A percentile compares a stretch with the other conserved stretches of the same genome.
These are phyloP conservation scores for Cryptoprocta ferox DNA, from an alignment of 2,797 vertebrate species.

Conservation along the genomic window DNA sequence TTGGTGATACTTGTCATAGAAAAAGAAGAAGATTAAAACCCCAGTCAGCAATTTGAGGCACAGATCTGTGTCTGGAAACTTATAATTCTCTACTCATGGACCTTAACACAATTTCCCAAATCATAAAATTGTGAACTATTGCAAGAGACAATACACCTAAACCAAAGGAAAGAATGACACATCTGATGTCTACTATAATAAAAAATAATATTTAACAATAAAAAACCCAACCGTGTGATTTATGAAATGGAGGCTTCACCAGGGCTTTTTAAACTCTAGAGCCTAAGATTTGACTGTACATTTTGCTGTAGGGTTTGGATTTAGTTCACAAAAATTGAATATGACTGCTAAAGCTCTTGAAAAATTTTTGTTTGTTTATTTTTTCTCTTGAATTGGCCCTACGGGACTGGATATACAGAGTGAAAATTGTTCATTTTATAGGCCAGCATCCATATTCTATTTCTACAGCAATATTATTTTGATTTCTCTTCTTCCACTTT, in stretches of 20 bases:
- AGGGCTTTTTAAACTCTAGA: constrained; percentile 26
- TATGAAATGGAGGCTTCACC: constrained; percentile 30
- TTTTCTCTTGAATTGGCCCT: not conserved
- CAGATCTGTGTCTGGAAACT: constrained; percentile 34
- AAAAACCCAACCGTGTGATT: constrained; percentile 31
- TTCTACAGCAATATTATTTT: not conserved
- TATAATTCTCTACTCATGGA: constrained; percentile 37
- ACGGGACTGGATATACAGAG: not conserved
- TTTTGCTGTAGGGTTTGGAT: constrained; percentile 50
- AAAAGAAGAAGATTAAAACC: constrained; percentile 52
- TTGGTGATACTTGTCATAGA: constrained; percentile 30
- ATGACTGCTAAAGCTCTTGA: not conserved
- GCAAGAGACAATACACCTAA: not conserved
- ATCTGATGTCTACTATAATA: constrained; percentile 20
- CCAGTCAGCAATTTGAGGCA: constrained; percentile 8
- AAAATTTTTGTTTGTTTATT: constrained; percentile 45
- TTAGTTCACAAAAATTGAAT: constrained; percentile 35
- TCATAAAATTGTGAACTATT: constrained; percentile 51
- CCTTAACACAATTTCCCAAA: constrained; percentile 10
- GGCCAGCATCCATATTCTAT: not conserved
- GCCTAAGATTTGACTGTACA: not conserved
- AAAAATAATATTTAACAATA: constrained; percentile 62
- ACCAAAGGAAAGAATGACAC: constrained; percentile 34
- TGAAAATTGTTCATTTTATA: constrained; percentile 17
- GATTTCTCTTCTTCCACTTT: not conserved